These are phyloP conservation scores for Akabosia matsudoensis DNA, from an alignment of 1,140 invertebrate genomes.

Conservation along the genomic window DNA sequence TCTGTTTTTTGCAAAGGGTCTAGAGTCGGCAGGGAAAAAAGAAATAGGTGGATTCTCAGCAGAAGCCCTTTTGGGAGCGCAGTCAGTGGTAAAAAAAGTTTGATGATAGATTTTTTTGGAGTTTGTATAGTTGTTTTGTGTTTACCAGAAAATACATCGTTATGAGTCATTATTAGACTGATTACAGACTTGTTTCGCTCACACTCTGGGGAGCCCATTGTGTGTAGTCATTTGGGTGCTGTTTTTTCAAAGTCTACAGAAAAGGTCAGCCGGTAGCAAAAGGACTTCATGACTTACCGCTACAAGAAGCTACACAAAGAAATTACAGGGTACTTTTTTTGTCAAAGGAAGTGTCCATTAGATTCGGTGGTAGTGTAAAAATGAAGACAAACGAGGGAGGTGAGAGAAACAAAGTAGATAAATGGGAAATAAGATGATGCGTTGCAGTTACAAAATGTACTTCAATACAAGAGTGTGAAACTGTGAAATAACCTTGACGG, in stretches of 20 bases:
- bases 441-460: no score
- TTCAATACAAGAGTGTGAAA: not conserved
- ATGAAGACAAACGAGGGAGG: not conserved
- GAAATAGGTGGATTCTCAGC: conserved; percentile 18
- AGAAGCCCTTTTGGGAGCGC: not conserved
- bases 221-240: conserved; percentile 2
- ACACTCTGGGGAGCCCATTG: conserved; percentile 6
- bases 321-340: no score
- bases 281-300: not conserved
- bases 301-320: not conserved
- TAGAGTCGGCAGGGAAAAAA: not conserved
- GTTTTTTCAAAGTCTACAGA: not conserved
- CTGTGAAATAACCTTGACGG: not conserved
- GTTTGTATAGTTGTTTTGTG: not conserved
- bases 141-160: conserved; percentile 7
- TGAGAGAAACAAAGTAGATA: no score
- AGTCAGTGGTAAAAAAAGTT: no score
- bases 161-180: conserved; percentile 16
- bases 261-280: conserved; percentile 20
- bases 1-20: not conserved
- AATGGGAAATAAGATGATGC: no score
- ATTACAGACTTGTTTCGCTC: conserved; percentile 18
- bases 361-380: not conserved
- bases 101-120: no score
- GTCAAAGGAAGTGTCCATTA: no score